phyloP scores from a whole-genome alignment of 2,797 vertebrate species.

The Danio choprae region DNA sequence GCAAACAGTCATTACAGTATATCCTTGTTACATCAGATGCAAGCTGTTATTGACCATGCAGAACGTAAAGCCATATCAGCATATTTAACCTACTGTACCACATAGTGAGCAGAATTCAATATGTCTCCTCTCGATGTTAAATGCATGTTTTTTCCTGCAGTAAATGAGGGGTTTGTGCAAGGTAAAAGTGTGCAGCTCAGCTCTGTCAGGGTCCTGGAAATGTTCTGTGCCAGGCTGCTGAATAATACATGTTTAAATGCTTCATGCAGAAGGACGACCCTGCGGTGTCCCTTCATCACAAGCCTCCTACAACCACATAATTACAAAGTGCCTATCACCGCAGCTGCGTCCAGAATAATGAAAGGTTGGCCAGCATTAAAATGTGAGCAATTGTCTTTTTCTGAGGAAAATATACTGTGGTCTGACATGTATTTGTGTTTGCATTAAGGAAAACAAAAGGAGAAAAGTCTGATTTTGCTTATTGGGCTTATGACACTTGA shows the following conservation, averaged over 20 bases:
- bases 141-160: neutral
- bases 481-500: neutral
- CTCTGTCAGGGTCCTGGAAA: constrained; percentile 37
- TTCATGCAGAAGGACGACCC: constrained; percentile 68
- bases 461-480: neutral
- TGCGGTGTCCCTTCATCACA: constrained; percentile 65
- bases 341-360: constrained; percentile 44
- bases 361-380: constrained; percentile 7
- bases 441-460: neutral
- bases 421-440: neutral
- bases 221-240: constrained; percentile 68
- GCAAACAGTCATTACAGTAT: constrained; percentile 3
- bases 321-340: constrained; percentile 41
- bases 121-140: constrained; percentile 4
- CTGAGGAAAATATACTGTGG: neutral
- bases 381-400: constrained; percentile 4
- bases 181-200: constrained; percentile 5
- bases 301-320: constrained; percentile 41
- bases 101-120: constrained; percentile 3
- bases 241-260: constrained; percentile 75
- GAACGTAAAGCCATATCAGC: neutral
- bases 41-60: neutral
- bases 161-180: constrained; percentile 29
- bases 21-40: neutral
- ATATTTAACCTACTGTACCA: neutral